phyloP scores from a whole-genome alignment of 2,888 invertebrate species.

The Cephus runcator region DNA sequence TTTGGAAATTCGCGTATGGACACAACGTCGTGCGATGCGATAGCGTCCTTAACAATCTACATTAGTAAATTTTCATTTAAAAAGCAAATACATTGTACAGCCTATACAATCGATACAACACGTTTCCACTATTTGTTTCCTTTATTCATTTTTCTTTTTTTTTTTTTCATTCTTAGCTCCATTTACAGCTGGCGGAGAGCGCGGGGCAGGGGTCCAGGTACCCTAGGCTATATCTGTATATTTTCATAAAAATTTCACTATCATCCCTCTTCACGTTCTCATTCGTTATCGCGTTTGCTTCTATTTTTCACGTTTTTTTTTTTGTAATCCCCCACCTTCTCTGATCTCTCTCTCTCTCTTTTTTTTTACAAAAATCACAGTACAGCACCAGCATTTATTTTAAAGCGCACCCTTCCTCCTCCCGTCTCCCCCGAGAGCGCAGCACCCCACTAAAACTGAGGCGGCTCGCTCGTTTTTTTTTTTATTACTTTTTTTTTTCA shows the following conservation, averaged over 20 bases:
- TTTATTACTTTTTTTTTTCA: background rate
- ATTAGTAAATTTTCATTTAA: slow-evolving; percentile 27
- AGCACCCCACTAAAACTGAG: slow-evolving; percentile 55
- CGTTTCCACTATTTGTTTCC: slow-evolving; percentile 18
- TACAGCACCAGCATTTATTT: slow-evolving; percentile 59
- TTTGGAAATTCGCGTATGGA: too few relatives aligned
- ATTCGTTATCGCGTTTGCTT: background rate
- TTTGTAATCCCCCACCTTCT: slow-evolving; percentile 18
- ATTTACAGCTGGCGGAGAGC: slow-evolving; percentile 44
- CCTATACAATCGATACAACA: slow-evolving; percentile 53
- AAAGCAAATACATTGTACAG: slow-evolving; percentile 59
- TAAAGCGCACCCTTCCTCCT: slow-evolving; percentile 52
- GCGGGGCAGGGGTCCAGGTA: slow-evolving; percentile 60
- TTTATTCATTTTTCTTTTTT: slow-evolving; percentile 23
- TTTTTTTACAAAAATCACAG: slow-evolving; percentile 60
- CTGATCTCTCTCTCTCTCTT: slow-evolving; percentile 29
- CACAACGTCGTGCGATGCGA: background rate
- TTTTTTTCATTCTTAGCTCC: slow-evolving; percentile 25
- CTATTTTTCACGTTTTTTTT: slow-evolving; percentile 23
- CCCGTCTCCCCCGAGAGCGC: slow-evolving; percentile 15
- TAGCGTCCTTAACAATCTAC: slow-evolving; percentile 36
- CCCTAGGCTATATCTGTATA: slow-evolving; percentile 57
- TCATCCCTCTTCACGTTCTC: background rate
- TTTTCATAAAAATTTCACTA: slow-evolving; percentile 50
- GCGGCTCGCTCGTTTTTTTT: slow-evolving; percentile 25